phyloP scores from a whole-genome alignment of 1,140 invertebrate genomes.

The Cyclina sinensis region DNA sequence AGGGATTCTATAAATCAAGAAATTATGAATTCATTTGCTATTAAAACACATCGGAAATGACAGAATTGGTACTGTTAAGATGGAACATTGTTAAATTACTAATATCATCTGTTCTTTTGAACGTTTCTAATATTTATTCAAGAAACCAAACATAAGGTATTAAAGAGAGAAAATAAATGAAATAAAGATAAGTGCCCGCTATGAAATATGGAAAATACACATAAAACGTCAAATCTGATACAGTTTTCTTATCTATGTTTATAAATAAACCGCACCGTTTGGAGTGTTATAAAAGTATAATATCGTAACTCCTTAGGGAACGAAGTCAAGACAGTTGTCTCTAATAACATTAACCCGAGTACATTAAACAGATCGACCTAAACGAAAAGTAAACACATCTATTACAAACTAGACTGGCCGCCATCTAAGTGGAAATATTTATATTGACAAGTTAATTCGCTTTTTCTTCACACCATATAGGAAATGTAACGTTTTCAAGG shows the following conservation, averaged over 20 bases:
- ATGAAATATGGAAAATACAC: slow-evolving; percentile 45
- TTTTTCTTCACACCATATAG: neutral
- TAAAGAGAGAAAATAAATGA: slow-evolving; percentile 13
- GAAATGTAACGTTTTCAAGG: too few relatives aligned
- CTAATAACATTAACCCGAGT: slow-evolving; percentile 48
- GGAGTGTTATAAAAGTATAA: slow-evolving; percentile 54
- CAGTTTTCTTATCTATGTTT: slow-evolving; percentile 59
- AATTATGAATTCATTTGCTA: too few relatives aligned
- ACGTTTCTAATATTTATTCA: slow-evolving; percentile 3
- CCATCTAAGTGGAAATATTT: neutral
- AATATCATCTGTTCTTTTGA: neutral
- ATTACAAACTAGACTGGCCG: slow-evolving; percentile 2
- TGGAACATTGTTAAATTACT: too few relatives aligned
- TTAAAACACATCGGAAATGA: too few relatives aligned
- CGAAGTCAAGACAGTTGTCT: slow-evolving; percentile 48
- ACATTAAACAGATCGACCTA: slow-evolving; percentile 20
- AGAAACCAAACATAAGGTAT: neutral
- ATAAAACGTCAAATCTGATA: slow-evolving; percentile 31
- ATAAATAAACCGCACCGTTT: slow-evolving; percentile 34
- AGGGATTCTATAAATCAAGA: too few relatives aligned
- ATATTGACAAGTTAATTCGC: neutral
- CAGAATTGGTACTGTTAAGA: too few relatives aligned
- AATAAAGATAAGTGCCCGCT: neutral
- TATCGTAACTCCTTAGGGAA: slow-evolving; percentile 6
- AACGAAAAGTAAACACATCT: slow-evolving; percentile 51